A percentile compares a stretch with the other conserved stretches of the same genome.
Evolutionary conservation across 2,797 vertebrate genomes (phyloP).

Genomic region (Trachurus trachurus): DNA sequence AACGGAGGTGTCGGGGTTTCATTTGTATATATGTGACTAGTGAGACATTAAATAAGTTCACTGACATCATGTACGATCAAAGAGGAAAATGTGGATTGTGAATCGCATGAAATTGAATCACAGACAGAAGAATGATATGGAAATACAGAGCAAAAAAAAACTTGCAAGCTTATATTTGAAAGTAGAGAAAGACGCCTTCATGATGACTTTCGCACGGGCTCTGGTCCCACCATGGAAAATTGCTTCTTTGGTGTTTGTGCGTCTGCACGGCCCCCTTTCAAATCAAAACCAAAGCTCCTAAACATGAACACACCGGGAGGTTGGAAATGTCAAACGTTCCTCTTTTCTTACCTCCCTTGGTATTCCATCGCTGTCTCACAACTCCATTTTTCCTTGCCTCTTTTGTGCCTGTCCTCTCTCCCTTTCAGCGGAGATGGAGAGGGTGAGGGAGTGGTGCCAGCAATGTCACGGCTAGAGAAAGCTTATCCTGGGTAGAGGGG

Average conservation of each 20-base stretch:
- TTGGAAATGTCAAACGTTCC: constrained; percentile 67
- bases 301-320: constrained; percentile 61
- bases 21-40: constrained; percentile 25
- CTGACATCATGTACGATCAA: constrained; percentile 9
- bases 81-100: constrained; percentile 14
- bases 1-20: constrained; percentile 19
- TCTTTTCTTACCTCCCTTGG: constrained; percentile 62
- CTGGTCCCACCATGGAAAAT: constrained; percentile 53
- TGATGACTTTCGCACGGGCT: constrained; percentile 57
- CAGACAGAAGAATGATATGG: constrained; percentile 13
- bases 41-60: constrained; percentile 20
- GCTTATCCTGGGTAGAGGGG: constrained; percentile 79
- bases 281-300: constrained; percentile 72
- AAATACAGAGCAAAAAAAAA: constrained; percentile 15
- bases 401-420: constrained; percentile 63
- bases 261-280: constrained; percentile 54
- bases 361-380: constrained; percentile 70
- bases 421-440: constrained; percentile 65
- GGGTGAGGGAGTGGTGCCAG: constrained; percentile 71
- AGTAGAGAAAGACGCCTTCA: constrained; percentile 61
- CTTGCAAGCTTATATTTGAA: constrained; percentile 25
- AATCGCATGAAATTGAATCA: constrained; percentile 10
- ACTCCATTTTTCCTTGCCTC: constrained; percentile 66
- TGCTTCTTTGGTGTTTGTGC: constrained; percentile 64
- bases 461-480: constrained; percentile 80